Conservation (phyloP, 2,113 vertebrate species). For the Cynocephalus volans region DNA sequence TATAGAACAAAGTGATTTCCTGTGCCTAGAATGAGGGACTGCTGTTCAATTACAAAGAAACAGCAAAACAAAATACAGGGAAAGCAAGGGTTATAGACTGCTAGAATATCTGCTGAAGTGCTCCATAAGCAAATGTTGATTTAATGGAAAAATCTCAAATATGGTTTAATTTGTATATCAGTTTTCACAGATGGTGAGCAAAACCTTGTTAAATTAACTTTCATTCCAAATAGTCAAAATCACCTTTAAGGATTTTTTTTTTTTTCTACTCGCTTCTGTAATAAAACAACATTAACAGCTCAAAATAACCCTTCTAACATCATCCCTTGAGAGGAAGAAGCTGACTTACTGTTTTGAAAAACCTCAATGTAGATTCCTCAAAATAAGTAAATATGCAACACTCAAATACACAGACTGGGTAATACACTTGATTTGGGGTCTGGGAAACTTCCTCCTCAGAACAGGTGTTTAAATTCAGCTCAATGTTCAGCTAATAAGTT, state of each 20-base stretch:
- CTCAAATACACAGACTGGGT: not conserved
- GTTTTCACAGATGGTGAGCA: not conserved
- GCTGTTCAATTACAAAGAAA: not conserved
- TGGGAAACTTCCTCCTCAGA: not conserved
- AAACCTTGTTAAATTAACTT: not conserved
- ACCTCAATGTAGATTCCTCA: not conserved
- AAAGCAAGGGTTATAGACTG: not conserved
- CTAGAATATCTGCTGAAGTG: not conserved
- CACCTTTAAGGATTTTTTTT: not conserved
- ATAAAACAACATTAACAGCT: not conserved
- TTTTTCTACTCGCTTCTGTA: not conserved
- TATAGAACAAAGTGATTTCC: not conserved
- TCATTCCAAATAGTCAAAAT: not conserved
- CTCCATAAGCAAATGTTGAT: not conserved
- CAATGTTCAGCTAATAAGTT: not conserved
- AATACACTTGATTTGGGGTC: not conserved
- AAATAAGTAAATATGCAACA: not conserved
- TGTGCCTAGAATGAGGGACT: not conserved
- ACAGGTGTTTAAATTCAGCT: not conserved
- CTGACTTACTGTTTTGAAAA: not conserved
- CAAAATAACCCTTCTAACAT: not conserved
- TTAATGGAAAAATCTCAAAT: not conserved
- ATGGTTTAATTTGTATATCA: not conserved
- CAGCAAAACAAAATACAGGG: not conserved
- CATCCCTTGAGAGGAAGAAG: not conserved